These are phyloP conservation scores for Cheracebus regulus DNA, from an alignment of 2,797 vertebrate genomes.

Conservation along the genomic window DNA sequence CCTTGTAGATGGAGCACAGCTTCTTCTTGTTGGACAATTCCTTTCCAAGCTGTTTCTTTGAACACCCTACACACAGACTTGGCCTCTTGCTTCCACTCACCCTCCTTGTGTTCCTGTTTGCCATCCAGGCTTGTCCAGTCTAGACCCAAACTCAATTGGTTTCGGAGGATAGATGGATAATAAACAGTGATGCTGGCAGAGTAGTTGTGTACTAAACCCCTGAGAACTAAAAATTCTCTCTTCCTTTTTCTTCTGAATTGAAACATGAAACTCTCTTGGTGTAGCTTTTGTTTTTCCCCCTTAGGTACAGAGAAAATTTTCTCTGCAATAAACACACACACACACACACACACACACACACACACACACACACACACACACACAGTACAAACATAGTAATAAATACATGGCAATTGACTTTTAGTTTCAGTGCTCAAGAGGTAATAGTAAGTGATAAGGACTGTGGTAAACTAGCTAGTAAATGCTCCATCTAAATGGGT, in stretches of 20 bases:
- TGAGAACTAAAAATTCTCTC: not conserved
- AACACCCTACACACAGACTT: not conserved
- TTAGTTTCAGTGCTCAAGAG: not conserved
- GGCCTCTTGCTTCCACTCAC: not conserved
- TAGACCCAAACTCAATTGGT: not conserved
- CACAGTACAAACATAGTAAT: not conserved
- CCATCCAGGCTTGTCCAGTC: not conserved
- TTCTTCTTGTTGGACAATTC: not conserved
- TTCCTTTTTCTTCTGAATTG: not conserved
- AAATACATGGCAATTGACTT: not conserved
- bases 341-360: not conserved
- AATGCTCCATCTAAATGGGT: not conserved
- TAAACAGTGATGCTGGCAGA: not conserved
- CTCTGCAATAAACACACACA: not conserved
- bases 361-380: not conserved
- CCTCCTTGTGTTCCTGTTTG: not conserved
- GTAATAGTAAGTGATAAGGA: not conserved
- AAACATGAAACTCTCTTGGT: not conserved
- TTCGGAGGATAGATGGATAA: not conserved
- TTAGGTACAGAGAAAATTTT: not conserved
- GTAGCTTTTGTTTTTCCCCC: not conserved
- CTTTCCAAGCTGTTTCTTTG: not conserved
- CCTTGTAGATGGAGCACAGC: not conserved
- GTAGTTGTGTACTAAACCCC: not conserved
- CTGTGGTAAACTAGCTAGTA: not conserved